phyloP scores from a whole-genome alignment of 30 jellyfish, hydroid and myxozoan genomes.

The Aurelia sp. region DNA sequence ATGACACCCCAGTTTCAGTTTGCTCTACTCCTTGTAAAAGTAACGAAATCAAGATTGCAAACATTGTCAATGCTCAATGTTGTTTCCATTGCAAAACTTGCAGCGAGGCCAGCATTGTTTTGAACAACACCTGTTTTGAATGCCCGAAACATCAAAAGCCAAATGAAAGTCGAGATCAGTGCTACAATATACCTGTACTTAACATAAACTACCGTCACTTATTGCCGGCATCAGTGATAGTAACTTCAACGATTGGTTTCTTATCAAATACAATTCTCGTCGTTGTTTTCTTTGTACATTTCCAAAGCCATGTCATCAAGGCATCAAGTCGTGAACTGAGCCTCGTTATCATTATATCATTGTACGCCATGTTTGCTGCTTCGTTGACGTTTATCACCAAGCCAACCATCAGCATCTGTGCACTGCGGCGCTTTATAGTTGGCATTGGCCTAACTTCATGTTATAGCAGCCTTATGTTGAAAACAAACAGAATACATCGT shows the following conservation, averaged over 20 bases:
- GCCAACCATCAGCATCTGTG: constrained; percentile 40
- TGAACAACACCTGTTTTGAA: constrained; percentile 28
- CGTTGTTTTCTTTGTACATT: constrained; percentile 4
- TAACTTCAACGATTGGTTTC: constrained; percentile 18
- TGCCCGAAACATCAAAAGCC: constrained; percentile 30
- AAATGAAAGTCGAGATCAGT: neutral
- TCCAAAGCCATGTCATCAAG: constrained; percentile 37
- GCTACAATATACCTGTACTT: constrained; percentile 23
- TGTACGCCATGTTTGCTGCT: constrained; percentile 26
- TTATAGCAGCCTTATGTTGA: constrained; percentile 73
- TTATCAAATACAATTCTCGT: constrained; percentile 23
- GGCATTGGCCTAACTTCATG: constrained; percentile 80
- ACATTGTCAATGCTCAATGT: constrained; percentile 22
- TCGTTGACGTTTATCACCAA: constrained; percentile 19
- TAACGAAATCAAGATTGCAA: constrained; percentile 22
- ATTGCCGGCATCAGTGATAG: constrained; percentile 1
- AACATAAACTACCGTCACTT: neutral
- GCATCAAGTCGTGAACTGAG: constrained; percentile 53
- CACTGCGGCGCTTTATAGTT: constrained; percentile 48
- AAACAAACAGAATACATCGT: constrained; percentile 73
- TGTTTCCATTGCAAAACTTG: constrained; percentile 44
- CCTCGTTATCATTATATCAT: constrained; percentile 19
- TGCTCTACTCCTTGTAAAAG: constrained; percentile 42
- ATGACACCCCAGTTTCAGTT: constrained; percentile 14
- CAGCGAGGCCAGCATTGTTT: constrained; percentile 1